Percentiles rank a stretch among this genome's conserved stretches.
These are phyloP conservation scores for Cryptocephalus primarius DNA, from an alignment of 2,888 invertebrate genomes.

Conservation along the genomic window DNA sequence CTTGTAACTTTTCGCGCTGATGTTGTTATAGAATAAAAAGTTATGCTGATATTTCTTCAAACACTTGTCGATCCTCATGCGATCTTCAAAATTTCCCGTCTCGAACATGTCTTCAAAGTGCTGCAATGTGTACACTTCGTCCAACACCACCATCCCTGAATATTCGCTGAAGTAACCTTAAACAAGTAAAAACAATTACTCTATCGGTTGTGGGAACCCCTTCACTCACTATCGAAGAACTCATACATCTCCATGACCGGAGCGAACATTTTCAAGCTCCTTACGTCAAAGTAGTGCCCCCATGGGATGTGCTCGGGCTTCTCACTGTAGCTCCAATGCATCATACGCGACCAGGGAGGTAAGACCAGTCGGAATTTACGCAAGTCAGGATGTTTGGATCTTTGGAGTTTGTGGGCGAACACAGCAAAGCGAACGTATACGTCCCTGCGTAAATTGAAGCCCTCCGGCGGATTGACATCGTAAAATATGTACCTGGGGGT, in stretches of 20 bases:
- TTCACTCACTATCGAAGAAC: conserved; percentile 51
- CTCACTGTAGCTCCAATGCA: conserved; percentile 69
- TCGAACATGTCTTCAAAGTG: conserved; percentile 79
- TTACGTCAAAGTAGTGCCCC: conserved; percentile 76
- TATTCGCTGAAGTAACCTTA: conserved; percentile 36
- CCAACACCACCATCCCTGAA: conserved; percentile 44
- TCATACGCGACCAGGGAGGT: conserved; percentile 85
- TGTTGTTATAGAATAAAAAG: conserved; percentile 64
- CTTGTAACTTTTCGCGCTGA: conserved; percentile 51
- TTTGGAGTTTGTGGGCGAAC: conserved; percentile 59
- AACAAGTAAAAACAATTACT: conserved; percentile 12
- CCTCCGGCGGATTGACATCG: conserved; percentile 91
- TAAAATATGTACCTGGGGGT: conserved; percentile 68
- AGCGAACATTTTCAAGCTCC: conserved; percentile 63
- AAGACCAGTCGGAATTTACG: conserved; percentile 59
- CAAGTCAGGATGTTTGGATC: conserved; percentile 33
- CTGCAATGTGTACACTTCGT: conserved; percentile 70
- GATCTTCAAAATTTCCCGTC: conserved; percentile 70
- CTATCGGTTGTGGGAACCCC: background rate
- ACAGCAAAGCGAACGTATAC: conserved; percentile 90
- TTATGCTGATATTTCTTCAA: conserved; percentile 37
- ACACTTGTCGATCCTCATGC: conserved; percentile 56
- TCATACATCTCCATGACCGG: conserved; percentile 83
- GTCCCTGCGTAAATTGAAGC: conserved; percentile 92
- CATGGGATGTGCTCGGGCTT: conserved; percentile 59